Conservation (phyloP, 2,113 vertebrate species). For the Elachura formosa region DNA sequence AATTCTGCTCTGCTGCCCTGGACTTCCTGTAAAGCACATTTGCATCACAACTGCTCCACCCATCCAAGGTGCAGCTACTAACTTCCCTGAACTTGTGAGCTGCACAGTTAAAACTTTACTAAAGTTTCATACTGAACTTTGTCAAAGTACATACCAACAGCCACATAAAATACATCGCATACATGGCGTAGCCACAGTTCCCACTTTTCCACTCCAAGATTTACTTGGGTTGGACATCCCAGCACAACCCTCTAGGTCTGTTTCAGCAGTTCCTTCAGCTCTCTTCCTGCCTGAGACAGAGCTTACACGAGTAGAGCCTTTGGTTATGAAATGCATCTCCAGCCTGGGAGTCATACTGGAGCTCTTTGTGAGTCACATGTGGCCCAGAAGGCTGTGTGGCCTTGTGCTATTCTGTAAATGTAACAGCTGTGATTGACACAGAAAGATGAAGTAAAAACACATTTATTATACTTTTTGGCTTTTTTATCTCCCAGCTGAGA, state of each 20-base stretch:
- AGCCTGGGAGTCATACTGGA: not conserved
- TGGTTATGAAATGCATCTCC: not conserved
- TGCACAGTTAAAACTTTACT: not conserved
- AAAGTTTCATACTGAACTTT: not conserved
- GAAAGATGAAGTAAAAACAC: slow-evolving; percentile 28
- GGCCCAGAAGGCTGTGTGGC: not conserved
- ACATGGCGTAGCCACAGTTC: not conserved
- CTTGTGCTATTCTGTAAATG: slow-evolving; percentile 3
- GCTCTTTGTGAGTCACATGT: slow-evolving; percentile 5
- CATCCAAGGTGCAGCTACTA: not conserved
- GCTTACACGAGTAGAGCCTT: not conserved
- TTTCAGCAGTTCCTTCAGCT: not conserved
- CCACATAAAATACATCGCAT: not conserved
- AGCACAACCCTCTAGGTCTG: not conserved
- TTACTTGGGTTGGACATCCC: not conserved
- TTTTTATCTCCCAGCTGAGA: not conserved
- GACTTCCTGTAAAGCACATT: not conserved
- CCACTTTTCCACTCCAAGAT: not conserved
- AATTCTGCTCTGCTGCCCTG: not conserved
- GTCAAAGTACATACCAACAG: not conserved
- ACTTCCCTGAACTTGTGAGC: not conserved
- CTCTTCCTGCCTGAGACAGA: not conserved
- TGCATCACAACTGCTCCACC: not conserved
- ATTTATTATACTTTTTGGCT: not conserved
- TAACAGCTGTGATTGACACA: slow-evolving; percentile 34